Evolutionary conservation across 2,113 vertebrate genomes (phyloP).

Genomic region (Sialia sialis): DNA sequence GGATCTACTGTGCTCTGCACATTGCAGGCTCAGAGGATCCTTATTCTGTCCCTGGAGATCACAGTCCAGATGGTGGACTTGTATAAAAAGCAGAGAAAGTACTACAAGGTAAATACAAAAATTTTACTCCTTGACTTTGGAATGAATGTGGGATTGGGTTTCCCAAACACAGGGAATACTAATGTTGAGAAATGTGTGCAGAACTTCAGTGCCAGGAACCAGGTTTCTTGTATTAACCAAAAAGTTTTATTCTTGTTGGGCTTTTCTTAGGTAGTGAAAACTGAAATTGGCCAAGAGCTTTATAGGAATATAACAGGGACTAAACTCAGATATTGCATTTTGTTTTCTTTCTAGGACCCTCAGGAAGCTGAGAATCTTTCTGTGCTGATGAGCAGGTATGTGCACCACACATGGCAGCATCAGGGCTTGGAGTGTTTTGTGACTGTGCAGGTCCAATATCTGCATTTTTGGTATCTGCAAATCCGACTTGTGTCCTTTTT

Average conservation of each 20-base stretch:
- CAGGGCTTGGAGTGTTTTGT: background rate
- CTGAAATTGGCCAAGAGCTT: background rate
- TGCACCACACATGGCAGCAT: background rate
- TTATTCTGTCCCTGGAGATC: background rate
- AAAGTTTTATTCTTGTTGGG: background rate
- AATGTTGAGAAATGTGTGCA: background rate
- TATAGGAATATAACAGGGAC: background rate
- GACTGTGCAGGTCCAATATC: background rate
- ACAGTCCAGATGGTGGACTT: background rate
- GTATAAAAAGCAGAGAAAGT: background rate
- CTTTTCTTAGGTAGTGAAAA: background rate
- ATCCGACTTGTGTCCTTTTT: background rate
- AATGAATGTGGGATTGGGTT: background rate
- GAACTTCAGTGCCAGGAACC: background rate
- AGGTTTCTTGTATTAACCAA: background rate
- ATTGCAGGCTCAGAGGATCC: background rate
- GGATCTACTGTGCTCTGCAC: background rate
- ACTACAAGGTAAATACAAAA: background rate
- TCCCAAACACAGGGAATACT: background rate
- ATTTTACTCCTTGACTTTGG: background rate
- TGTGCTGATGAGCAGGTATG: background rate
- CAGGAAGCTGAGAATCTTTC: background rate
- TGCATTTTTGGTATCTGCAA: background rate
- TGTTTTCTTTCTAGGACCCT: background rate
- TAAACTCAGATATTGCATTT: background rate